Evolutionary conservation across 2,888 invertebrate genomes (phyloP).

Genomic region (Hecatera dysodea): DNA sequence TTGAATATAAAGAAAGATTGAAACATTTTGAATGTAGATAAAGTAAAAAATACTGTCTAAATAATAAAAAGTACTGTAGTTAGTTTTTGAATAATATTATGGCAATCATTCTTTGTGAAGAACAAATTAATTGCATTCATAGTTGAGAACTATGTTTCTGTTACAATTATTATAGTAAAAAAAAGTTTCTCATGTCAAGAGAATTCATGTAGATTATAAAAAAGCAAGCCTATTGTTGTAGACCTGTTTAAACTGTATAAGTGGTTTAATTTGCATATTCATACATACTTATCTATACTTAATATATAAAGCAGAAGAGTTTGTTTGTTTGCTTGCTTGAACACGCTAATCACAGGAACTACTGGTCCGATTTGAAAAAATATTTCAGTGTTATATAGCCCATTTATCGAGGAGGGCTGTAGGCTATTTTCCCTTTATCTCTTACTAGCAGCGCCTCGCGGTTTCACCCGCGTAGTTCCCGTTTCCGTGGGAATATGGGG

Average conservation of each 20-base stretch:
- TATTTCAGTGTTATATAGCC: no score
- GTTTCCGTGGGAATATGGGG: no score
- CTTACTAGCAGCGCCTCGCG: no score
- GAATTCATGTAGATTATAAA: background rate
- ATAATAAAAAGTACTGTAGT: background rate
- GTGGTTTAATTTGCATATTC: conserved; percentile 39
- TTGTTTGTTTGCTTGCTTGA: no score
- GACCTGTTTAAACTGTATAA: conserved; percentile 7
- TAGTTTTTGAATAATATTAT: conserved; percentile 7
- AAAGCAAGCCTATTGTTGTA: conserved; percentile 16
- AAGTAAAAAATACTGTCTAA: background rate
- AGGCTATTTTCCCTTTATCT: no score
- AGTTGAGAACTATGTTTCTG: conserved; percentile 44
- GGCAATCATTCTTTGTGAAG: background rate
- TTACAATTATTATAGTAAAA: background rate
- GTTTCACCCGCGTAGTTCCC: no score
- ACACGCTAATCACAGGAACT: no score
- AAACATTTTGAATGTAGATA: background rate
- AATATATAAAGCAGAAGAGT: background rate
- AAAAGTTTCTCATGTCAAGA: conserved; percentile 34
- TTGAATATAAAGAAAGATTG: no score
- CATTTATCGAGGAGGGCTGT: no score
- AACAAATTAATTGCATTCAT: conserved; percentile 18
- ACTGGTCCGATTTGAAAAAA: no score
- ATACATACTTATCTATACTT: background rate